These are phyloP conservation scores for Rhopilema esculentum DNA, from an alignment of 30 jellyfish, hydroid and myxozoan species.

Conservation along the genomic window DNA sequence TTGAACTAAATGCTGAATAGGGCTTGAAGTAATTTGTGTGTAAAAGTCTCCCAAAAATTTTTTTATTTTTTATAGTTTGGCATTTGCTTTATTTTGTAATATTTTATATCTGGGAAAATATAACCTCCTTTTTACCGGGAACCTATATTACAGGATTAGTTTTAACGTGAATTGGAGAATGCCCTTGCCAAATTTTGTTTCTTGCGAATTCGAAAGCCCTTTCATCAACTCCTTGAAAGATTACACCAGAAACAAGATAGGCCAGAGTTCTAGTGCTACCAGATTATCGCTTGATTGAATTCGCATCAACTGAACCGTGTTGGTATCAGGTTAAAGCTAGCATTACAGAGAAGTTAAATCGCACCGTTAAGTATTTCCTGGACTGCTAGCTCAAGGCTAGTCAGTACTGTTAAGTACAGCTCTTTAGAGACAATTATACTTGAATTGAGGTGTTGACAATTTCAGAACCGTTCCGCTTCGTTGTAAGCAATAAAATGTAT, in stretches of 20 bases:
- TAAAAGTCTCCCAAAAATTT: too few relatives aligned
- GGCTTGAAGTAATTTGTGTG: too few relatives aligned
- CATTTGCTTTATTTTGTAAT: too few relatives aligned
- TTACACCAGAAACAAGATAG: constrained; percentile 29
- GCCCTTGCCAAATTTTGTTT: not conserved
- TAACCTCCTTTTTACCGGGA: too few relatives aligned
- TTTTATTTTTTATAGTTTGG: too few relatives aligned
- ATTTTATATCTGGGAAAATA: too few relatives aligned
- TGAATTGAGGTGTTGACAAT: too few relatives aligned
- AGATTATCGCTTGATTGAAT: constrained; percentile 44
- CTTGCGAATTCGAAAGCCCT: not conserved
- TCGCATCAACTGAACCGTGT: constrained; percentile 13
- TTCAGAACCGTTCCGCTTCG: too few relatives aligned
- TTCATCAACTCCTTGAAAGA: constrained; percentile 17
- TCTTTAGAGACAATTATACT: not conserved
- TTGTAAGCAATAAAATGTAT: too few relatives aligned
- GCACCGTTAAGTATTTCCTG: not conserved
- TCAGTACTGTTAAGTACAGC: not conserved
- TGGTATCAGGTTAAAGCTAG: not conserved
- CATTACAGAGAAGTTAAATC: not conserved
- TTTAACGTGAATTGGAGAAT: too few relatives aligned
- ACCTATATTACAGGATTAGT: too few relatives aligned
- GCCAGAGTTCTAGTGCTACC: constrained; percentile 2
- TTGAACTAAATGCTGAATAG: too few relatives aligned
- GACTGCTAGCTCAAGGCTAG: not conserved